Conservation (phyloP, 2,113 vertebrate species). For the Gymnogyps californianus region DNA sequence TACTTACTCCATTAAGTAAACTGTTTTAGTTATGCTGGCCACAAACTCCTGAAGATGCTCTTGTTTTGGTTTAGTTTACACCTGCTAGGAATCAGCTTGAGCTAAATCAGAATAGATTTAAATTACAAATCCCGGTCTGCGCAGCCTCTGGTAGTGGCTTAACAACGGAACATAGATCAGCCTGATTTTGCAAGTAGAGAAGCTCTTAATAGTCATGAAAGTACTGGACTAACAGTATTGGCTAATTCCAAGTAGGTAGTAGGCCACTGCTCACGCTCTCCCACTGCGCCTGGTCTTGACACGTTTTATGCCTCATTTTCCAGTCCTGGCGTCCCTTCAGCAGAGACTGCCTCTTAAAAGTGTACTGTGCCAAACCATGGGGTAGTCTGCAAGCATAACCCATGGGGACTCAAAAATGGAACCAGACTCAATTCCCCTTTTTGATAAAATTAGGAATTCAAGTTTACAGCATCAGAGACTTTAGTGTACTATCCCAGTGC, state of each 20-base stretch:
- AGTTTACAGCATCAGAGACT: conserved; percentile 51
- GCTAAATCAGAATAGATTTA: neutral
- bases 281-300: neutral
- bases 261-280: neutral
- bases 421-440: conserved; percentile 14
- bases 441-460: conserved; percentile 44
- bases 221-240: neutral
- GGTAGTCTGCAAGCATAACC: neutral
- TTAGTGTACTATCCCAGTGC: neutral
- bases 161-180: neutral
- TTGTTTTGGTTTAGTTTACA: neutral
- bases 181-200: neutral
- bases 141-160: conserved; percentile 4
- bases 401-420: neutral
- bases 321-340: conserved; percentile 27
- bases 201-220: neutral
- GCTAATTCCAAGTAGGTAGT: neutral
- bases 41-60: neutral
- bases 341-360: conserved; percentile 47
- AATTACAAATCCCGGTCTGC: neutral
- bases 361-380: conserved; percentile 44
- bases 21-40: neutral
- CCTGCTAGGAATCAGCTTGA: conserved; percentile 22
- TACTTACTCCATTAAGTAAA: neutral
- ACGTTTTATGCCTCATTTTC: neutral